Conservation (phyloP, 2,888 invertebrate species). For the Folsomia candida region DNA sequence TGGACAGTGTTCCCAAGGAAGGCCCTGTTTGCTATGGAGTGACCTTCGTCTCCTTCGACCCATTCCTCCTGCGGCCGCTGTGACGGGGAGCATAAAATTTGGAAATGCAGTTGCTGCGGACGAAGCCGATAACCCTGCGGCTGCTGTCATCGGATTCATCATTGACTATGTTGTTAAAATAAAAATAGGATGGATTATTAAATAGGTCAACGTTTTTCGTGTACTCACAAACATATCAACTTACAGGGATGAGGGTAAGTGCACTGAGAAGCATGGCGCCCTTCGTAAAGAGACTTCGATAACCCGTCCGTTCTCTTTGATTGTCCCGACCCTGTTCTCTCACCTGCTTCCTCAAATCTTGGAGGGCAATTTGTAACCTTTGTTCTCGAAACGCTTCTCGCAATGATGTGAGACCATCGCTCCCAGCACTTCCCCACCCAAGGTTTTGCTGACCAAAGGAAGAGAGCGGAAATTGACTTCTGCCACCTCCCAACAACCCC, state of each 20-base stretch:
- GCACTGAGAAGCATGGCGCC: constrained; percentile 49
- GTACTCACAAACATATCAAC: constrained; percentile 35
- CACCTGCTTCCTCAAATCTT: constrained; percentile 44
- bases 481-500: background rate
- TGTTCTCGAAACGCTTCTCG: constrained; percentile 47
- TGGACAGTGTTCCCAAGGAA: no score
- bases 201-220: no score
- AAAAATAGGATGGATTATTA: no score
- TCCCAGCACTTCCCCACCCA: background rate
- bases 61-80: constrained; percentile 11
- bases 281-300: constrained; percentile 46
- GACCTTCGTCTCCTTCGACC: constrained; percentile 12
- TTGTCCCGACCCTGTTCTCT: constrained; percentile 35
- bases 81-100: constrained; percentile 33
- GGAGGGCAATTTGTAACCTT: constrained; percentile 40
- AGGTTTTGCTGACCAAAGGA: constrained; percentile 9
- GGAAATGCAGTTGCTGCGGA: constrained; percentile 27
- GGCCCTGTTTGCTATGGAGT: background rate
- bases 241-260: constrained; percentile 46
- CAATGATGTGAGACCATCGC: constrained; percentile 28
- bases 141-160: constrained; percentile 25
- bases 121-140: constrained; percentile 23
- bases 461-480: background rate
- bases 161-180: no score
- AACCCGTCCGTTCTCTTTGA: constrained; percentile 40